phyloP scores from a whole-genome alignment of 1,140 invertebrate species.

The Samia ricini region DNA sequence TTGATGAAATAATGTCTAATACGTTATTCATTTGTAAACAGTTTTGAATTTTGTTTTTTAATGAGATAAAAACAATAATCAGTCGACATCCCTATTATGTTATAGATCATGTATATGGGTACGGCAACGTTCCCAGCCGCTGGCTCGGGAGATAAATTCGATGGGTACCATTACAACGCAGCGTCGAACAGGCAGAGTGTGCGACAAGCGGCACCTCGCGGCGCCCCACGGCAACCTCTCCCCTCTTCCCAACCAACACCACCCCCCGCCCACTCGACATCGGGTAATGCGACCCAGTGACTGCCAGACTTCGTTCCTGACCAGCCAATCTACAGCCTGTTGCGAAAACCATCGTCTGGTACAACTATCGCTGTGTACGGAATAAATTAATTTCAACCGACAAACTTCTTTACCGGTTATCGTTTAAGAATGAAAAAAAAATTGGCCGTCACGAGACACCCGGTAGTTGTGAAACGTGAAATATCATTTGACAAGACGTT shows the following conservation, averaged over 20 bases:
- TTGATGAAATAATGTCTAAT: too few species aligned
- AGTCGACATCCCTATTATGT: too few species aligned
- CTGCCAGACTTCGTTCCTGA: background rate
- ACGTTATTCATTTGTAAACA: too few species aligned
- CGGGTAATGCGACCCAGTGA: constrained; percentile 33
- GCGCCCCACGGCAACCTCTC: constrained; percentile 19
- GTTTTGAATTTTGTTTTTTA: too few species aligned
- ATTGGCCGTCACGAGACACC: too few species aligned
- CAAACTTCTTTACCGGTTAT: too few species aligned
- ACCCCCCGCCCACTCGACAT: constrained; percentile 13
- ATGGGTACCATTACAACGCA: constrained; percentile 79
- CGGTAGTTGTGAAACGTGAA: too few species aligned
- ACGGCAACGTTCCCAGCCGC: constrained; percentile 63
- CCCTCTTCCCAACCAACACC: constrained; percentile 32
- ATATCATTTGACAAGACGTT: too few species aligned
- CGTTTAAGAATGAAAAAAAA: too few species aligned
- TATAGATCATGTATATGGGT: constrained; percentile 81
- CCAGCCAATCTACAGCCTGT: background rate
- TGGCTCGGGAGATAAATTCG: constrained; percentile 45
- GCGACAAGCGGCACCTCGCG: constrained; percentile 47
- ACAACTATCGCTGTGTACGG: background rate
- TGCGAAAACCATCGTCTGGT: background rate
- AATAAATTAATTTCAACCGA: background rate
- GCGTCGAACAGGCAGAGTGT: constrained; percentile 61
- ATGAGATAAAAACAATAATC: too few species aligned